phyloP scores from a whole-genome alignment of 2,888 invertebrate species.

The Ametastegia equiseti region DNA sequence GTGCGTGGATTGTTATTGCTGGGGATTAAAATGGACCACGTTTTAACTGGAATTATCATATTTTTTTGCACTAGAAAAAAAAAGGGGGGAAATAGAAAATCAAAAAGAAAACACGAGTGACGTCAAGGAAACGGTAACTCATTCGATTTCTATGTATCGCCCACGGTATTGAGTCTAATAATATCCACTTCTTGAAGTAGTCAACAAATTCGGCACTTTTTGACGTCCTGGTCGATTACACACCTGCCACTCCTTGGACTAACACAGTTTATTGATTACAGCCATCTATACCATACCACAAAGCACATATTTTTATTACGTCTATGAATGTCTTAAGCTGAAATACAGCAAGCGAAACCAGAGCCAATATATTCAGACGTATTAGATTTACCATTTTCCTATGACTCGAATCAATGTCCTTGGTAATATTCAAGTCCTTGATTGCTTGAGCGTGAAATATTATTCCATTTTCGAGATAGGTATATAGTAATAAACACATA shows the following conservation, averaged over 20 bases:
- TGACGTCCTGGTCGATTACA: not conserved
- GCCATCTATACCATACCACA: too few species aligned
- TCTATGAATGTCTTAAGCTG: constrained; percentile 5
- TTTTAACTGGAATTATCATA: not conserved
- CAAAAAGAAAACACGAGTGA: not conserved
- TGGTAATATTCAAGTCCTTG: too few species aligned
- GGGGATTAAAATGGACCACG: not conserved
- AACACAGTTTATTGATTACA: not conserved
- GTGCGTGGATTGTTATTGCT: not conserved
- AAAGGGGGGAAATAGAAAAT: too few species aligned
- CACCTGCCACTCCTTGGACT: not conserved
- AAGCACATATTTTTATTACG: not conserved
- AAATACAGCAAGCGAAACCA: too few species aligned
- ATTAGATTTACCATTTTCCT: too few species aligned
- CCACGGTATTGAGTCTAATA: constrained; percentile 8
- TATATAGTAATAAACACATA: not conserved
- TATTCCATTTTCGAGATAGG: not conserved
- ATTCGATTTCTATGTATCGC: constrained; percentile 34
- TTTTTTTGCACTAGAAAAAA: too few species aligned
- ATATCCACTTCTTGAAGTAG: constrained; percentile 2
- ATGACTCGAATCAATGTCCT: too few species aligned
- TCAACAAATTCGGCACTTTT: not conserved
- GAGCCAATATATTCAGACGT: too few species aligned
- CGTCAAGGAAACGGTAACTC: not conserved
- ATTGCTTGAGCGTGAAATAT: not conserved